Evolutionary conservation across 2,888 invertebrate species (phyloP).

Genomic region (Aporophyla lueneburgensis): DNA sequence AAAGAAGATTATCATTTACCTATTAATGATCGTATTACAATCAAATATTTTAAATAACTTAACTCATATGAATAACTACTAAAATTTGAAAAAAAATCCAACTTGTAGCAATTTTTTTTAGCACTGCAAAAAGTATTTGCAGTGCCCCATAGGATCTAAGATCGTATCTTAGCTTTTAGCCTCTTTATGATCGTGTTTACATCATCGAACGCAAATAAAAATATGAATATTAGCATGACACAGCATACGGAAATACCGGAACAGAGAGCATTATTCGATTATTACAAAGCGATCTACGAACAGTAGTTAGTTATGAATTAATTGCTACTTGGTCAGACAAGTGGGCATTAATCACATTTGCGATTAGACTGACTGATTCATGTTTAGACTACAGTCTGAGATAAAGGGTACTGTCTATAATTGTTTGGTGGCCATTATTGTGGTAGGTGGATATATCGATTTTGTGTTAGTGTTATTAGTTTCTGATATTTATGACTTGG

Average conservation of each 20-base stretch:
- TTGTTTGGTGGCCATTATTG: constrained; percentile 10
- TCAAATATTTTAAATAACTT: no score
- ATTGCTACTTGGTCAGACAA: constrained; percentile 39
- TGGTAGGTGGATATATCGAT: constrained; percentile 4
- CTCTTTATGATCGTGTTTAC: no score
- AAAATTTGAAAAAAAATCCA: no score
- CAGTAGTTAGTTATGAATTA: constrained; percentile 47
- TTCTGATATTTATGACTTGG: neutral
- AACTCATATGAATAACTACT: no score
- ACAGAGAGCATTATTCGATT: constrained; percentile 24
- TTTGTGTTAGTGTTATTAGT: constrained; percentile 15
- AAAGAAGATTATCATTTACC: no score
- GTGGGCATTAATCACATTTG: constrained; percentile 56
- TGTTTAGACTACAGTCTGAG: constrained; percentile 51
- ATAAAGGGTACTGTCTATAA: constrained; percentile 25
- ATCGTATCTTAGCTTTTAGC: no score
- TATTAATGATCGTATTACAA: no score
- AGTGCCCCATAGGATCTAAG: no score
- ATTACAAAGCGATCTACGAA: constrained; percentile 25
- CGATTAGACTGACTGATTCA: constrained; percentile 48
- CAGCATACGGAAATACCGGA: neutral
- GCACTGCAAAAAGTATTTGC: no score
- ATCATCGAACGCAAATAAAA: no score
- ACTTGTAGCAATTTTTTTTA: no score
- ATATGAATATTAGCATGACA: no score